Evolutionary conservation across 2,888 invertebrate species (phyloP).

Genomic region (Amblyjoppa fuscipennis): DNA sequence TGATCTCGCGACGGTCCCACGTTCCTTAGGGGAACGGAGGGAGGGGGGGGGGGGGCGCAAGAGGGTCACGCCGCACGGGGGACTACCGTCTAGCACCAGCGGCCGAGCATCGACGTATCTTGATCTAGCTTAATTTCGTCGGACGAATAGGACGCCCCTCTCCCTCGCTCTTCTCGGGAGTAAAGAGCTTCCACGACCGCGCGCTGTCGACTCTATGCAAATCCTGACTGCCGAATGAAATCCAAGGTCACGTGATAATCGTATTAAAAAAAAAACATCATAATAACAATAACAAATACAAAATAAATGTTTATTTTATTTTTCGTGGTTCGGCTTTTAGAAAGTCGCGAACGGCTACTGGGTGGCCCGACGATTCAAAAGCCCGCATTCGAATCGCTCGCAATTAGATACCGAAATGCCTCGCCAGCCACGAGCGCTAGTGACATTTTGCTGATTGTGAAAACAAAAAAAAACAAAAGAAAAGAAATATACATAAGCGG

Average conservation of each 20-base stretch:
- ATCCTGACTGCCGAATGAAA: constrained; percentile 24
- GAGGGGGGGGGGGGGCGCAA: neutral
- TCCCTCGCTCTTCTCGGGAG: neutral
- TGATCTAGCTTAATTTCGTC: constrained; percentile 45
- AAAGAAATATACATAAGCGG: constrained; percentile 23
- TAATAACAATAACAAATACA: neutral
- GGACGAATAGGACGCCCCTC: constrained; percentile 2
- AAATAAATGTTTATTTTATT: neutral
- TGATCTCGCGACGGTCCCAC: constrained; percentile 26
- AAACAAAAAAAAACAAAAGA: neutral
- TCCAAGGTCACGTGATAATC: constrained; percentile 5
- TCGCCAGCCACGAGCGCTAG: constrained; percentile 9
- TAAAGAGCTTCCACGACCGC: constrained; percentile 8
- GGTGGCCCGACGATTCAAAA: constrained; percentile 4
- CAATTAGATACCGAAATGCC: constrained; percentile 21
- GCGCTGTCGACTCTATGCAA: constrained; percentile 41
- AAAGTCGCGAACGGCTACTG: neutral
- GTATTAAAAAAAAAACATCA: neutral
- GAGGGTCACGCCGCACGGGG: constrained; percentile 32
- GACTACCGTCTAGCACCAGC: constrained; percentile 28
- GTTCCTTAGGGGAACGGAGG: constrained; percentile 9
- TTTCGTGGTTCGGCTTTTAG: neutral
- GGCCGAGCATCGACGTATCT: constrained; percentile 23
- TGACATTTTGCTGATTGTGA: constrained; percentile 34
- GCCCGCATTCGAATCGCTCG: constrained; percentile 37